Base-by-base conservation (phyloP, 1,140 invertebrate genomes). In the Drosophila tristis region DNA sequence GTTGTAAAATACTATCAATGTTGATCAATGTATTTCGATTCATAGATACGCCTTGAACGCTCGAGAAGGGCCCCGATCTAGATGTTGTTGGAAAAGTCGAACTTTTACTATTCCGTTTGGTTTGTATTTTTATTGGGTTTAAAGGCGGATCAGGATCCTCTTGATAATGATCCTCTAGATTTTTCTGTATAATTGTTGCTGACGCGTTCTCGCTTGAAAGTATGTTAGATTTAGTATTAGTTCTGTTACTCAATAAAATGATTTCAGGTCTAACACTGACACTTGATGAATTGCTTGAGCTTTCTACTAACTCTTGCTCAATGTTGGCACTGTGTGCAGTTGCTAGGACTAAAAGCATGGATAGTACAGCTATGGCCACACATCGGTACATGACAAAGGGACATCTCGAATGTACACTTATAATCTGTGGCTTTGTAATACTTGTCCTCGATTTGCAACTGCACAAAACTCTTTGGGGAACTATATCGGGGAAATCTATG, bases 11-110 rank as follows among this genome's bases (percentile, higher is more conserved):
- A 48, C 50, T 80, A n/a, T 85, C 85, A 2, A 75, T 61, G 29
- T 60, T 74, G 2, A 90, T 66, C 31, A 90, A 63, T 6, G 55
- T 67, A 45, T 87, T 86, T 2, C 70, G 58, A 35, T 65, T 81
- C 42, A 86, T 45, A 1, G 78, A 87, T 11, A 86, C 64, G 0
- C 64, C 68, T 13, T 48, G 71, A 65, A 39, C 26, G 25, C 15
- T 71, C 2, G 54, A 23, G 20, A 55, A 43, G 15, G 47, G 25
- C 8, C 31, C 53, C 6, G 42, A 42, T 44, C 29, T 13, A 15
- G 59, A 42, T 2, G 35, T 13, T 20, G 43, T 47, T 31, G 25
- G 13, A 9, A 26, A 15, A 13, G 26, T 39, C 2, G 39, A 26
- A 48, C 25, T 43, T 47, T 57, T 55, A 26, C 6, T 44, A 20